Evolutionary conservation across 1,140 invertebrate genomes (phyloP), one percentile per base, ranked within the genome.

Genomic region (Hyles euphorbiae): DNA sequence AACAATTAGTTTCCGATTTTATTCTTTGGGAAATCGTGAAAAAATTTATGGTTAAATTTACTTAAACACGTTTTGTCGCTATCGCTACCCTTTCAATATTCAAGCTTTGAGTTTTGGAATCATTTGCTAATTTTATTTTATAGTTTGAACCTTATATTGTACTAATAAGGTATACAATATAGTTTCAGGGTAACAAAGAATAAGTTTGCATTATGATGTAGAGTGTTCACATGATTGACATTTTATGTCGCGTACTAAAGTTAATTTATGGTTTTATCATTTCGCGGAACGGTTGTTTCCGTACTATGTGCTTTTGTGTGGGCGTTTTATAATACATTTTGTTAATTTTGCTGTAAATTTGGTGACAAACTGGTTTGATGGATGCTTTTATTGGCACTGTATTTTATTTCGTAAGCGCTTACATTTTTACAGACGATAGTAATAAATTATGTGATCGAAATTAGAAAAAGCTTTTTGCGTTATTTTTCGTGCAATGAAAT

Each of bases 221-320:
- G 56, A 66, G 72, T 74, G 70, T 70, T 70, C 60, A 50, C 69
- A 60, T 75, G 80, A 83, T 80, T 83, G 81, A 80, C 75, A 52
- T 78, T 83, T 81, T 78, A 81, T 67, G 74, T 65, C 9, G 59
- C 61, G 48, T 66, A 53, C 52, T 66, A 71, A 77, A 79, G 68
- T 68, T 71, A 79, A 82, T 81, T 83, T 85, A 83, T 85, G 69
- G 66, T 60, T 63, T 56, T 65, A 53, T 68, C 65, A 76, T 81
- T 83, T 85, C 80, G 75, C 78, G 59, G 81, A 83, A 83, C 68
- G 67, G 45, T 60, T 67, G 67, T 74, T 72, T 72, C 62, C 60
- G 59, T 65, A 66, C 64, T 22, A 22, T 22, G 2, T 22, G 22
- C 67, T 65, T 67, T 72, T 73, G 50, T 44, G 57, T 65, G 60